phyloP scores from a whole-genome alignment of 2,888 invertebrate genomes.

The Caenorhabditis sp. region DNA sequence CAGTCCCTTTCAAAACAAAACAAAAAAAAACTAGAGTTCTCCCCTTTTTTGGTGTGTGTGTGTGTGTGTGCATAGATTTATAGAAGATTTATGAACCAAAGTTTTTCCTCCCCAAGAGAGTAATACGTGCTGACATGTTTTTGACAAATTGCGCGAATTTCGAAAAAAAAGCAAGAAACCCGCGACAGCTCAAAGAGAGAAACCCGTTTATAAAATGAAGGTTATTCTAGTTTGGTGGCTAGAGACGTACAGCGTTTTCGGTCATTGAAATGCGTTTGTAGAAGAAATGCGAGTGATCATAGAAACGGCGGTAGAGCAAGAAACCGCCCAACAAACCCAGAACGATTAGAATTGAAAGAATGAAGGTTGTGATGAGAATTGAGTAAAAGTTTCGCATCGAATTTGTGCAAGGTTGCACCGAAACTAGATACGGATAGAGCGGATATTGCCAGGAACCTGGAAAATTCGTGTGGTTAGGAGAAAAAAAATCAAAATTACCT shows the following conservation, averaged over 20 bases:
- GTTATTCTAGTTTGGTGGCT: too few relatives aligned
- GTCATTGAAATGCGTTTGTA: conserved; percentile 38
- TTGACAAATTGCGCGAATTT: conserved; percentile 33
- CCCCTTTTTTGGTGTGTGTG: conserved; percentile 17
- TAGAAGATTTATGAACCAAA: not conserved
- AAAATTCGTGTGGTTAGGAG: not conserved
- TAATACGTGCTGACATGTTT: conserved; percentile 30
- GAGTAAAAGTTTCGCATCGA: conserved; percentile 45
- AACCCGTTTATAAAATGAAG: conserved; percentile 5
- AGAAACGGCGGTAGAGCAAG: conserved; percentile 25
- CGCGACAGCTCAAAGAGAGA: conserved; percentile 67
- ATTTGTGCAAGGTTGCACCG: conserved; percentile 49
- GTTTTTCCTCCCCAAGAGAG: conserved; percentile 16
- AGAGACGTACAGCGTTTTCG: conserved; percentile 29
- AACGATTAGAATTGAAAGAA: conserved; percentile 48
- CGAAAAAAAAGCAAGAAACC: conserved; percentile 46
- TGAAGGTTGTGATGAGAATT: conserved; percentile 50
- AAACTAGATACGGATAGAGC: conserved; percentile 54
- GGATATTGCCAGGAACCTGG: conserved; percentile 62
- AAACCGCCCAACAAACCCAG: conserved; percentile 43
- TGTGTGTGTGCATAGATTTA: conserved; percentile 6
- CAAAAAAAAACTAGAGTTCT: too few relatives aligned
- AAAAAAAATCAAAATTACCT: conserved; percentile 12
- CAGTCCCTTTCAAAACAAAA: conserved; percentile 7
- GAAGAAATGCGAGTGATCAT: conserved; percentile 16